Percentiles rank a stretch among this genome's conserved stretches.
Conservation (phyloP, 2,888 invertebrate species). For the Isotomurus palustris region DNA sequence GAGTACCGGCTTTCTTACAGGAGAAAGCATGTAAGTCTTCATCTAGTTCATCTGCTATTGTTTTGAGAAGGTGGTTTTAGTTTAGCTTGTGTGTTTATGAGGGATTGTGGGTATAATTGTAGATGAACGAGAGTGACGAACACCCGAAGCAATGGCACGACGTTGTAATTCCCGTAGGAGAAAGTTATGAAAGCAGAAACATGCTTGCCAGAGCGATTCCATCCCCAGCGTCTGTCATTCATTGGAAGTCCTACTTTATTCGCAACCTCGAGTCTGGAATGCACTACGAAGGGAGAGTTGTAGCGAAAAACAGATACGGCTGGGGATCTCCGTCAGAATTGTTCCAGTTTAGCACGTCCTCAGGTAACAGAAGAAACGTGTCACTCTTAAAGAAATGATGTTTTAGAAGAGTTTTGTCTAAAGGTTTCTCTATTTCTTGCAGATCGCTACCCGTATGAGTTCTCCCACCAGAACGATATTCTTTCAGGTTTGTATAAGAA, state of each 20-base stretch:
- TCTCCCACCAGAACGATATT: constrained; percentile 46
- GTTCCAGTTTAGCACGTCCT: constrained; percentile 61
- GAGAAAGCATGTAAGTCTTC: constrained; percentile 56
- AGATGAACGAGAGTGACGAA: constrained; percentile 69
- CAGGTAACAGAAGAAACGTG: no score
- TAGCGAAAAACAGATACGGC: constrained; percentile 63
- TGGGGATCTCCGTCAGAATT: constrained; percentile 63
- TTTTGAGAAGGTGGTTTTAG: no score
- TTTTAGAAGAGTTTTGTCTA: no score
- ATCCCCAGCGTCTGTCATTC: constrained; percentile 51
- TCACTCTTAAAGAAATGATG: no score
- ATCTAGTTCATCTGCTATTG: no score
- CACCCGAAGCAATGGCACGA: constrained; percentile 68
- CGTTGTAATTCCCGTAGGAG: constrained; percentile 56
- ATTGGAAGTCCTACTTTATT: constrained; percentile 64
- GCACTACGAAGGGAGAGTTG: constrained; percentile 64
- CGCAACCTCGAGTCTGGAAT: constrained; percentile 62
- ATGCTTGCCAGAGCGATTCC: constrained; percentile 17
- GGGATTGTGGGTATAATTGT: neutral
- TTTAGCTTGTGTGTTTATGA: neutral
- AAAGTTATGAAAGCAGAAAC: constrained; percentile 31
- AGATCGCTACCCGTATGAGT: constrained; percentile 46
- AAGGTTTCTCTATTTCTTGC: constrained; percentile 28
- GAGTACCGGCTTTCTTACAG: constrained; percentile 64
- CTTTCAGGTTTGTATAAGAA: constrained; percentile 46